phyloP scores from a whole-genome alignment of 2,797 vertebrate genomes.

The Coregonus sp. region DNA sequence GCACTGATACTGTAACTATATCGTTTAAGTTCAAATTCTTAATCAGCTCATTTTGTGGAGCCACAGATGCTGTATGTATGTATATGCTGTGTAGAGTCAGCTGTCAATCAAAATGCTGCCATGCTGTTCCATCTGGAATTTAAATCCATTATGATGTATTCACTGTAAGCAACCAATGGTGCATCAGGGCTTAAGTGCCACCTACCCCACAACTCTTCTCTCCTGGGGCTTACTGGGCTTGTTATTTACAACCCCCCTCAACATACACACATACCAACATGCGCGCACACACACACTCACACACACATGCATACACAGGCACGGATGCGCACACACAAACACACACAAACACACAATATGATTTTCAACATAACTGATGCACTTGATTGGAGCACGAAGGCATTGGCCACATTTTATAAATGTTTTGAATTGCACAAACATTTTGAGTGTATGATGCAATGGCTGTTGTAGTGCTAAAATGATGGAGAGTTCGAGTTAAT shows the following conservation, averaged over 20 bases:
- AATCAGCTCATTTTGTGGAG: not conserved
- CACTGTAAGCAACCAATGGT: not conserved
- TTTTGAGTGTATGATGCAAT: slow-evolving; percentile 60
- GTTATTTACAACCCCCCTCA: slow-evolving; percentile 23
- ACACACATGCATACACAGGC: slow-evolving; percentile 10
- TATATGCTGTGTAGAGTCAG: not conserved
- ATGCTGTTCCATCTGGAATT: slow-evolving; percentile 13
- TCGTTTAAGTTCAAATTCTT: not conserved
- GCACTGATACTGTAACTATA: no score
- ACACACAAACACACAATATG: slow-evolving; percentile 3
- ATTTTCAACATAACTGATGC: slow-evolving; percentile 50
- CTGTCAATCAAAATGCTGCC: not conserved
- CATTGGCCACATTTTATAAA: slow-evolving; percentile 42
- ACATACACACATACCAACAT: slow-evolving; percentile 16
- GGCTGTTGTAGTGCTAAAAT: slow-evolving; percentile 58
- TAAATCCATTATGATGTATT: not conserved
- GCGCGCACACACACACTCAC: slow-evolving; percentile 18
- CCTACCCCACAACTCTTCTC: slow-evolving; percentile 2
- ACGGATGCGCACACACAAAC: not conserved
- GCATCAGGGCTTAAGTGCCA: not conserved
- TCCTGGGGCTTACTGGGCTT: slow-evolving; percentile 17
- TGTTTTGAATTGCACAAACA: slow-evolving; percentile 56
- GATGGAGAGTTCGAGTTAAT: slow-evolving; percentile 66
- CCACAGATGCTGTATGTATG: not conserved
- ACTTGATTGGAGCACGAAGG: not conserved